Conservation (phyloP, 1,140 invertebrate genomes). For the Conus ventricosus region DNA sequence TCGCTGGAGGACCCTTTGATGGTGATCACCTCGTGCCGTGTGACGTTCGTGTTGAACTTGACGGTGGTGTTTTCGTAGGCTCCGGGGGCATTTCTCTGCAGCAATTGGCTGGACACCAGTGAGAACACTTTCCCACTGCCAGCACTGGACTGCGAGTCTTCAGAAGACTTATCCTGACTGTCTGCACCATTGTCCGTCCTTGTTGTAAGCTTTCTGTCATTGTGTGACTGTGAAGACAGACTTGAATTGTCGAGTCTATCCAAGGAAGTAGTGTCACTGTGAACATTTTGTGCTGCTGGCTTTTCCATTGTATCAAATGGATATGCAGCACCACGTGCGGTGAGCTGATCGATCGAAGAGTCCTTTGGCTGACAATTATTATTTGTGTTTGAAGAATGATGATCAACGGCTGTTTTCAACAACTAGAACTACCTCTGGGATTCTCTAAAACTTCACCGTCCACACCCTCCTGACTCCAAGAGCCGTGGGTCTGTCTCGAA, state of each 20-base stretch:
- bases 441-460: neutral
- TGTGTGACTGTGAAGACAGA: neutral
- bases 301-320: neutral
- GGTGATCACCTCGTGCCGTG: constrained; percentile 14
- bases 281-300: neutral
- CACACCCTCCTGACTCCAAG: neutral
- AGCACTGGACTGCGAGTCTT: neutral
- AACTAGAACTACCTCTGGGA: neutral
- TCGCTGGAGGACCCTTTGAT: neutral
- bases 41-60: neutral
- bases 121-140: neutral
- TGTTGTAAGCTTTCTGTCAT: neutral
- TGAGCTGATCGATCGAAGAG: neutral
- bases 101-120: neutral
- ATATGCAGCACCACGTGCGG: neutral
- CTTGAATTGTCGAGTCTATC: neutral
- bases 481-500: neutral
- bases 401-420: neutral
- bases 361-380: neutral
- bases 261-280: neutral
- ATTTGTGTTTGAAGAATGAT: neutral
- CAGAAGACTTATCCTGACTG: neutral
- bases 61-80: constrained; percentile 6
- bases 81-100: neutral
- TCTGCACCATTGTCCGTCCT: neutral